Conservation (phyloP, 2,113 vertebrate species). For the Taurulus bubalis region DNA sequence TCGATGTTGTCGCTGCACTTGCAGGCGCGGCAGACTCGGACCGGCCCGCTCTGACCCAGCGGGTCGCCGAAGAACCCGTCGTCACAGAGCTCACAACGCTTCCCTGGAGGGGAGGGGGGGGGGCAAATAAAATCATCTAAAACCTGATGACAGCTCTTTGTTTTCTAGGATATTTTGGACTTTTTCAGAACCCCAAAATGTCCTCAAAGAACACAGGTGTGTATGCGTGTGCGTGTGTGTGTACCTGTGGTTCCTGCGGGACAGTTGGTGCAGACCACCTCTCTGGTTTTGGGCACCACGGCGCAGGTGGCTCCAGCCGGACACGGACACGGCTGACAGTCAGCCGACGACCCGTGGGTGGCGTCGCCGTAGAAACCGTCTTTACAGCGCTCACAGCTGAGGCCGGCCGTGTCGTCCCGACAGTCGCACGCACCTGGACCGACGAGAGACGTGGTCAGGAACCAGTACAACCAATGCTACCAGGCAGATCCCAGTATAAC, state of each 20-base stretch:
- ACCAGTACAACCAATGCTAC: not conserved
- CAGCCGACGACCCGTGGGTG: conserved; percentile 81
- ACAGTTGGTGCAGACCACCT: conserved; percentile 97
- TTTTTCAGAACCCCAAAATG: too few relatives aligned
- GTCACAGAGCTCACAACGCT: conserved; percentile 95
- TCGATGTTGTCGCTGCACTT: conserved; percentile 96
- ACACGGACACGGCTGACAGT: conserved; percentile 93
- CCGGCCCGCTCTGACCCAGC: conserved; percentile 81
- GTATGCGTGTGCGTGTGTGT: too few relatives aligned
- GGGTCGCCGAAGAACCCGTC: conserved; percentile 97
- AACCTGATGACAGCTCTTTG: too few relatives aligned
- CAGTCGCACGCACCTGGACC: conserved; percentile 89
- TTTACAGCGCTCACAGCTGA: conserved; percentile 92
- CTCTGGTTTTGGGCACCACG: conserved; percentile 88
- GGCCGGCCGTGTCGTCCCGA: conserved; percentile 89
- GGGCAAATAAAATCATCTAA: too few relatives aligned
- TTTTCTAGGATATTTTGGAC: too few relatives aligned
- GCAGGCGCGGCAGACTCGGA: conserved; percentile 88
- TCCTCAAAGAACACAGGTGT: too few relatives aligned
- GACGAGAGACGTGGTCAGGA: not conserved
- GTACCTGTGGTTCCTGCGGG: conserved; percentile 92
- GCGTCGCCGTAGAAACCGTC: conserved; percentile 95
- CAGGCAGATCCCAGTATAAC: not conserved
- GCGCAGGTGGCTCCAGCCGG: conserved; percentile 91
- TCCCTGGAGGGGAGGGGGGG: too few relatives aligned